Conservation (phyloP, 2,888 invertebrate species). For the Conchocele bisecta region DNA sequence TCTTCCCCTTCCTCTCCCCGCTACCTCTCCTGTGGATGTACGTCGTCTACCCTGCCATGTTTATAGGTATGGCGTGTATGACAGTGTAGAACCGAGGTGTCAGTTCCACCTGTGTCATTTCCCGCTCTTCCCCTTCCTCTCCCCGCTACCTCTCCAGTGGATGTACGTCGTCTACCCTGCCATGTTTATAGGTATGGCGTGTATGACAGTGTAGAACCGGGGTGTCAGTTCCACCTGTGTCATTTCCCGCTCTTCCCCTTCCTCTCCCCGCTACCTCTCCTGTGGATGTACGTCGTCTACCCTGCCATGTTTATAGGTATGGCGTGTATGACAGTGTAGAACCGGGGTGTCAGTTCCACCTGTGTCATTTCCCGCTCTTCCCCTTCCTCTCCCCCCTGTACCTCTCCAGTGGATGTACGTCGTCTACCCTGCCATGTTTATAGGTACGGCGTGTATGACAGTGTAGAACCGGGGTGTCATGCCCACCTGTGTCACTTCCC, state of each 20-base stretch:
- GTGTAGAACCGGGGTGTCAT: too few relatives aligned
- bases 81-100: too few relatives aligned
- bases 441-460: too few relatives aligned
- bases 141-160: conserved; percentile 87
- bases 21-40: conserved; percentile 90
- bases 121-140: conserved; percentile 90
- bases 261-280: conserved; percentile 87
- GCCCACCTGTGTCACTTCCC: conserved; percentile 96
- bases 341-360: too few relatives aligned
- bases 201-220: too few relatives aligned
- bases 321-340: too few relatives aligned
- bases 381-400: conserved; percentile 87
- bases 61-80: too few relatives aligned
- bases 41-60: conserved; percentile 90
- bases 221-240: too few relatives aligned
- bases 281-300: conserved; percentile 91
- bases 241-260: conserved; percentile 93
- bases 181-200: conserved; percentile 92
- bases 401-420: conserved; percentile 90
- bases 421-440: conserved; percentile 90
- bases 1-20: conserved; percentile 88
- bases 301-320: conserved; percentile 91
- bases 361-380: conserved; percentile 94
- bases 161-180: conserved; percentile 91
- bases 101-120: too few relatives aligned